A percentile compares a stretch with the other conserved stretches of the same genome.
phyloP scores from a whole-genome alignment of 2,113 vertebrate genomes.

The Propithecus coquereli region DNA sequence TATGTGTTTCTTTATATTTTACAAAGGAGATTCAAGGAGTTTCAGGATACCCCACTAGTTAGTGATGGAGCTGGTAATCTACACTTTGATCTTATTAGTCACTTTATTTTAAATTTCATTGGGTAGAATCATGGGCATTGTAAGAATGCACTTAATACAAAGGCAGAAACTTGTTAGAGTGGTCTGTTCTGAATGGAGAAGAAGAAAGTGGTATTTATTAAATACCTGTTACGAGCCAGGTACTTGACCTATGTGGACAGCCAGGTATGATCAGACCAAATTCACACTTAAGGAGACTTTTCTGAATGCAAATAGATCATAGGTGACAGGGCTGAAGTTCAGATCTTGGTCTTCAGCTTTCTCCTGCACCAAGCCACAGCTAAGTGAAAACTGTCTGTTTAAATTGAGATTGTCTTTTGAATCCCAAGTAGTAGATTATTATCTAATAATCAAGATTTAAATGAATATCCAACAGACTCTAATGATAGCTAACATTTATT shows the following conservation, averaged over 20 bases:
- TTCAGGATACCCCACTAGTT: background rate
- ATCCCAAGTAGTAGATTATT: background rate
- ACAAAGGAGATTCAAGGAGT: background rate
- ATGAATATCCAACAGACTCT: background rate
- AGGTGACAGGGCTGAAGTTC: background rate
- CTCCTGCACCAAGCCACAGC: background rate
- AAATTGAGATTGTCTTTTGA: conserved; percentile 11
- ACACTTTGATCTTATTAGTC: background rate
- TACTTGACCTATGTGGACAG: background rate
- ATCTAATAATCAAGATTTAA: background rate
- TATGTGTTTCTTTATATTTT: background rate
- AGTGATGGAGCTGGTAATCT: background rate
- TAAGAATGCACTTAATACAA: background rate
- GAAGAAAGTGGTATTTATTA: background rate
- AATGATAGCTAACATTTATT: background rate
- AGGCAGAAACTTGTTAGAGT: background rate
- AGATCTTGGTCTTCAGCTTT: background rate
- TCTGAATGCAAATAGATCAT: background rate
- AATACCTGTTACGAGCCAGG: background rate
- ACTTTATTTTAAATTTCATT: conserved; percentile 1
- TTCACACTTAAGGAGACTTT: background rate
- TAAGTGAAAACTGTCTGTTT: background rate
- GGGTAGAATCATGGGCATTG: background rate
- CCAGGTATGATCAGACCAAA: background rate
- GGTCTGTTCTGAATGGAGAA: background rate